Evolutionary conservation across 2,113 vertebrate species (phyloP), one percentile per base, ranked within the genome.

Genomic region (Callorhinus ursinus): DNA sequence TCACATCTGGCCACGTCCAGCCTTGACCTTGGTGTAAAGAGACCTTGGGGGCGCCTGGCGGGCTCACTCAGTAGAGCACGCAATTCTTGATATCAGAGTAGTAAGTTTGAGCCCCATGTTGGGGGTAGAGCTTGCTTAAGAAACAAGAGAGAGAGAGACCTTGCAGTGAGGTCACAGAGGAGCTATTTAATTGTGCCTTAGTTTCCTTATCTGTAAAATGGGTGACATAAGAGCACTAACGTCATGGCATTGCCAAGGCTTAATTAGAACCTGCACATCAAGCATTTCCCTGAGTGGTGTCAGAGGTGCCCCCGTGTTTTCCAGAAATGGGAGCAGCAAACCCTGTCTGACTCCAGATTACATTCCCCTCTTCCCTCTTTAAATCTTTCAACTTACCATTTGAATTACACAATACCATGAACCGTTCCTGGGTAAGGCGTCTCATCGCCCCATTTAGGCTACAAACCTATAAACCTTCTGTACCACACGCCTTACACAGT

Each of bases 401-500:
- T 53, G 42, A 65, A 72, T 42, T 24, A 39, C 28, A 42, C 15
- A 7, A 2, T 19, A n/a, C 51, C 90, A 81, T 22, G 16, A 55
- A 53, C 53, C 7, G 1, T 51, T 31, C 93, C 83, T 28, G 18
- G n/a, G 5, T 14, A 46, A 69, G 51, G 51, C 24, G 53, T 28
- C 12, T 15, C 5, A 42, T 15, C 65, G 16, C 51, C 51, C 57
- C 13, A 0, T 11, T 49, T 15, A 33, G 57, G 79, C 53, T 22
- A 11, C 81, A 53, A n/a, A 42, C 7, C 1, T 33, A 22, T 31
- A n/a, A 87, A 12, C 18, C 49, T 39, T n/a, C 36, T 15, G 4
- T 8, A 4, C 12, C 1, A 3, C 2, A 46, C 4, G 2, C 12
- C 26, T 19, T 36, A 31, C 0, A 0, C 18, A 0, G 13, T 19